Evolutionary conservation across 2,888 invertebrate genomes (phyloP), one percentile per base, ranked within the genome.

Genomic region (Rhaphigaster nebulosa): DNA sequence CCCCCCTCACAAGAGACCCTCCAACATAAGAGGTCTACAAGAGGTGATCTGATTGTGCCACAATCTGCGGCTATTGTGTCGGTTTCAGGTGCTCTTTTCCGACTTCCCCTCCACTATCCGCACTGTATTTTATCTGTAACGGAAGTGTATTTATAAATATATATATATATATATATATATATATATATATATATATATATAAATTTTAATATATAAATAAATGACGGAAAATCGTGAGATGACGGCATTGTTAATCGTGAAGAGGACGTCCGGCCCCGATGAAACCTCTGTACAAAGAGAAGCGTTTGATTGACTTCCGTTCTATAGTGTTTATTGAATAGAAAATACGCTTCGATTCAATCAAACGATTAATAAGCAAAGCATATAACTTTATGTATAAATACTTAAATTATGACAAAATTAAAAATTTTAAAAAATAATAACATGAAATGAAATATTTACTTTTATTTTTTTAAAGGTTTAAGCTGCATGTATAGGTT

Each of bases 71-170:
- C 84, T 84, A 84, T 84, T 84, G 84, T 84, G 45, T 45, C 13
- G 26, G 45, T 84, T 84, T 84, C 84, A 84, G 84, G 84, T 84
- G 84, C 84, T 84, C 84, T 84, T 13, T 45, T 15, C 80, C 84
- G 41, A 45, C n/a, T 45, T 45, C 23, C 45, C 45, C 84, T 34
- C 65, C 4, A 34, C 26, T 29, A 65, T 65, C 8, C 65, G 60
- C 29, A 1, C 65, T 1, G 18, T 15, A n/a, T 65, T 29, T n/a
- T 29, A 65, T 15, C 29, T 65, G 65, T 65, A 65, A 65, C 65
- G 65, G 65, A 29, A 65, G 29, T 29, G 29, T 65, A 12, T 12
- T n/a, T 60, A 29, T n/a, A 60, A 12, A 54, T 54, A 54, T 54
- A 54, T 54, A 54, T 54, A 54, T 54, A 54, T 23, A 10, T n/a